phyloP scores from a whole-genome alignment of 2,888 invertebrate genomes.

The Chloroclystis v-ata region DNA sequence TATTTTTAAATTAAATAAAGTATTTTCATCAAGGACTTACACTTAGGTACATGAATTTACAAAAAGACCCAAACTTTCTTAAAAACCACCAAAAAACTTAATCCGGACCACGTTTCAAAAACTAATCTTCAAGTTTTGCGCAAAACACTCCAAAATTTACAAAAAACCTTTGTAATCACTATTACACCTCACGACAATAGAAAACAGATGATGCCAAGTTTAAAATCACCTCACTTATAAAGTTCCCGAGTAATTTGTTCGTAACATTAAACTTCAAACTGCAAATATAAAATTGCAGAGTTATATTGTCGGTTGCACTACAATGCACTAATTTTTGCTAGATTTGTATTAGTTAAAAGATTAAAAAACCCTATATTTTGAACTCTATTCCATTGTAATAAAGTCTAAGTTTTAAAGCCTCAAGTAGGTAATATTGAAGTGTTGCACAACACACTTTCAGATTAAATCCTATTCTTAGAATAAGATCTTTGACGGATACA shows the following conservation, averaged over 20 bases:
- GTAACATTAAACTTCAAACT: neutral
- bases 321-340: conserved; percentile 10
- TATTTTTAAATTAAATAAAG: neutral
- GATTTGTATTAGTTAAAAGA: neutral
- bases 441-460: conserved; percentile 17
- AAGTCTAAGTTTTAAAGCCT: neutral
- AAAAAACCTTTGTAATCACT: conserved; percentile 22
- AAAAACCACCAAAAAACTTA: conserved; percentile 1
- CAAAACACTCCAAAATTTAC: conserved; percentile 41
- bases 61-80: neutral
- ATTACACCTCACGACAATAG: conserved; percentile 17
- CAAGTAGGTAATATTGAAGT: conserved; percentile 2
- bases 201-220: neutral
- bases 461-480: conserved; percentile 16
- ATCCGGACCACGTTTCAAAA: conserved; percentile 23
- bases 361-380: neutral
- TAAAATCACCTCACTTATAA: neutral
- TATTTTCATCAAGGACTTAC: neutral
- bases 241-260: neutral
- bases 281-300: conserved; percentile 10
- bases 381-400: neutral
- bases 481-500: conserved; percentile 33
- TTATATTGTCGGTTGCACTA: conserved; percentile 12
- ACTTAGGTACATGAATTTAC: neutral
- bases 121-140: conserved; percentile 26